Percentiles rank a stretch among this genome's conserved stretches.
Evolutionary conservation across 1,140 invertebrate genomes (phyloP).

Genomic region (Heliconius nattereri): DNA sequence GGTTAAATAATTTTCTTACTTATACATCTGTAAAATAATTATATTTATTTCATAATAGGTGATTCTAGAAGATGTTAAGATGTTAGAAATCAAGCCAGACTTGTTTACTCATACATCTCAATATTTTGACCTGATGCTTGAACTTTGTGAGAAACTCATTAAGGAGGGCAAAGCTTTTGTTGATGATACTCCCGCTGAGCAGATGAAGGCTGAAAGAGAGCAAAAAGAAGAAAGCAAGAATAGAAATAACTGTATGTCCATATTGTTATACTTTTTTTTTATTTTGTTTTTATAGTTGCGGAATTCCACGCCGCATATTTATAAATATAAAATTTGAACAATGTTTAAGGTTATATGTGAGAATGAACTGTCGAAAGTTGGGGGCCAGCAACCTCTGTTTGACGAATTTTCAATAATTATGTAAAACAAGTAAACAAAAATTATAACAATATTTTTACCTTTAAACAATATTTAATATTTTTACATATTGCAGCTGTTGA

Average conservation of each 20-base stretch:
- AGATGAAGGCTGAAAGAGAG: conserved; percentile 97
- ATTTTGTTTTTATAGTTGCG: no score
- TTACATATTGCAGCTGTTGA: conserved; percentile 84
- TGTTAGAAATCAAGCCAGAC: conserved; percentile 96
- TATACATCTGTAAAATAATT: background rate
- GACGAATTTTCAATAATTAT: no score
- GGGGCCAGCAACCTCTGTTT: no score
- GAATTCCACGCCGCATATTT: no score
- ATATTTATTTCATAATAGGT: conserved; percentile 79
- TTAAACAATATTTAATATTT: background rate
- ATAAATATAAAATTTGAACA: no score
- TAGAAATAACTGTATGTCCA: conserved; percentile 88
- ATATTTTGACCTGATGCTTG: conserved; percentile 96
- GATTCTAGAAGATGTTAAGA: conserved; percentile 96
- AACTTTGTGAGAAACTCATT: conserved; percentile 94
- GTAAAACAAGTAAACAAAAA: no score
- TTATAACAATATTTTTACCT: no score
- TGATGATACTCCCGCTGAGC: conserved; percentile 96
- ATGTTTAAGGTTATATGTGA: no score
- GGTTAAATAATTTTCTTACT: background rate
- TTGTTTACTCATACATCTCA: conserved; percentile 97
- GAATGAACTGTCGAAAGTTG: no score
- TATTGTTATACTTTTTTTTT: conserved; percentile 25
- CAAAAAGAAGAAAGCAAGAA: conserved; percentile 93
- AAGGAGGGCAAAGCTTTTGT: conserved; percentile 96